Percentiles rank a stretch among this genome's conserved stretches.
Conservation (phyloP, 2,797 vertebrate species). For the Eulemur mongoz region DNA sequence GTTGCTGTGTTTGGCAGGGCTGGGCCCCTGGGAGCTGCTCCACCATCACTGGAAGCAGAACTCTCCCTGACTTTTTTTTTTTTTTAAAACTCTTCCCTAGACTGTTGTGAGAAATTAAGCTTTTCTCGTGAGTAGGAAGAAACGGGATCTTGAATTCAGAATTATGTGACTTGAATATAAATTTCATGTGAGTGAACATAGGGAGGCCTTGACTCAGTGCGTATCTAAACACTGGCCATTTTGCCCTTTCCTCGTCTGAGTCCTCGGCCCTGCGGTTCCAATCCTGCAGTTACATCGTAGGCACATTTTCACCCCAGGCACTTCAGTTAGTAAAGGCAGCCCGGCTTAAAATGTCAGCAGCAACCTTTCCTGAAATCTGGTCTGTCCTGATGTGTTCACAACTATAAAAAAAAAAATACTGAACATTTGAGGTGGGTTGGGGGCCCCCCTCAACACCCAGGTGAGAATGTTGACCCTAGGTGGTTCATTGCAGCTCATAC, state of each 20-base stretch:
- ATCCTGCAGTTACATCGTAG: background rate
- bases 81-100: background rate
- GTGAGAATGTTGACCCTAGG: background rate
- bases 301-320: background rate
- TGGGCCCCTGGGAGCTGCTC: background rate
- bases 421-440: fast-evolving
- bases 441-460: background rate
- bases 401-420: background rate
- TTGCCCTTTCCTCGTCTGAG: background rate
- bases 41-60: background rate
- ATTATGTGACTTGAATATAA: too few species aligned
- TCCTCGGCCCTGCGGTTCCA: background rate
- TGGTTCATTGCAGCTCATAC: fast-evolving
- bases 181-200: background rate
- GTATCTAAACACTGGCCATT: too few species aligned
- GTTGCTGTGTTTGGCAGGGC: too few species aligned
- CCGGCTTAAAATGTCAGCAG: too few species aligned
- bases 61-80: background rate
- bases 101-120: background rate
- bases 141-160: background rate
- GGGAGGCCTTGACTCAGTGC: background rate
- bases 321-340: background rate
- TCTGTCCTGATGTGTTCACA: background rate
- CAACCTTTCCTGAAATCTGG: background rate
- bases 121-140: background rate